Percentiles rank a stretch among this genome's conserved stretches.
Conservation (phyloP, 1,140 invertebrate species). For the Panagrolaimus sp. region DNA sequence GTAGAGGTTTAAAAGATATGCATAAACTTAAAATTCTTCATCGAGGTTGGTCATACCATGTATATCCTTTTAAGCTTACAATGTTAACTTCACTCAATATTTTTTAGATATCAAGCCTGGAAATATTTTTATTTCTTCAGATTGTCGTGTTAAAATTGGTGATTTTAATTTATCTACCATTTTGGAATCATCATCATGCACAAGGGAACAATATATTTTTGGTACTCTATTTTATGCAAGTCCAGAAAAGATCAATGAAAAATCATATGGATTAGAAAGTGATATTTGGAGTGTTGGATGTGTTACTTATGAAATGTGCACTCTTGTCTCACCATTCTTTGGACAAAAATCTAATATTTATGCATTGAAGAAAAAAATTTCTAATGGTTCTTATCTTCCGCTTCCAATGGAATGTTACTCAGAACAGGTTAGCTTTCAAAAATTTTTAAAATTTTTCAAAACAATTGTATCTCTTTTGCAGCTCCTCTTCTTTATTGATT, state of each 20-base stretch:
- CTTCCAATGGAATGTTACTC: neutral
- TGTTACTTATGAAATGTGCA: conserved; percentile 14
- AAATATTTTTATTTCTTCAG: conserved; percentile 11
- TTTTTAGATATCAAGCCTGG: conserved; percentile 21
- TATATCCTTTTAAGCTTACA: neutral
- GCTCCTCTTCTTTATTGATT: no score
- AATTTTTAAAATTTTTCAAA: no score
- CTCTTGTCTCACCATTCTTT: neutral
- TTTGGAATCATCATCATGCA: conserved; percentile 1
- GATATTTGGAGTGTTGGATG: conserved; percentile 21
- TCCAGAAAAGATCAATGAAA: conserved; percentile 3
- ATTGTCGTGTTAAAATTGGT: conserved; percentile 14
- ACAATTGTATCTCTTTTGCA: no score
- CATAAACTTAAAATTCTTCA: conserved; percentile 15
- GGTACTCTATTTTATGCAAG: conserved; percentile 21
- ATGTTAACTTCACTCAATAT: neutral
- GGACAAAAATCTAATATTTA: neutral
- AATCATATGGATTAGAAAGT: conserved; percentile 7
- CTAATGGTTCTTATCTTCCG: neutral
- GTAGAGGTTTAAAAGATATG: neutral
- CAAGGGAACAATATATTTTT: conserved; percentile 8
- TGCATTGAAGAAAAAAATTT: neutral
- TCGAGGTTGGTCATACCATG: conserved; percentile 12
- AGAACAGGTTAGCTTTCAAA: neutral
- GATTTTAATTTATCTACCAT: no score